Conservation (phyloP, 1,140 invertebrate species). For the Drosophila sp. region DNA sequence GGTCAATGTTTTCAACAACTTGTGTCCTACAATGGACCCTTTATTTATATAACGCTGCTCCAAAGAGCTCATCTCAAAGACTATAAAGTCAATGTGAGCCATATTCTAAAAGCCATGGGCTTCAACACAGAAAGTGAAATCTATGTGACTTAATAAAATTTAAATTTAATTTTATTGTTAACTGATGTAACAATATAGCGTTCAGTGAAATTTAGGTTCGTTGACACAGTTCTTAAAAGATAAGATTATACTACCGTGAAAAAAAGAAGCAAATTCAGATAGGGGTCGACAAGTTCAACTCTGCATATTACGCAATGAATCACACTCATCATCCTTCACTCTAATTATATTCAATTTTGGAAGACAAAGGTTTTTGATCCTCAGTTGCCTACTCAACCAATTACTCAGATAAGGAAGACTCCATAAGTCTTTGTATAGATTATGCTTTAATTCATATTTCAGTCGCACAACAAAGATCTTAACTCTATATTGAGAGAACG, state of each 20-base stretch:
- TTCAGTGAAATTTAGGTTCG: too few species aligned
- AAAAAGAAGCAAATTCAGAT: too few species aligned
- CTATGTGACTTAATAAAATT: neutral
- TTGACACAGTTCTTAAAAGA: too few species aligned
- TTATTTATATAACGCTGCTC: constrained; percentile 70
- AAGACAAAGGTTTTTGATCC: neutral
- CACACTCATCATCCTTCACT: too few species aligned
- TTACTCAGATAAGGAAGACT: neutral
- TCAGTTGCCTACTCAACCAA: neutral
- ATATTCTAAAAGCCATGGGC: constrained; percentile 45
- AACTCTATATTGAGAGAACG: neutral
- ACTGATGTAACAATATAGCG: too few species aligned
- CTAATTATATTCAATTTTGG: too few species aligned
- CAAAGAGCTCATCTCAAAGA: constrained; percentile 64
- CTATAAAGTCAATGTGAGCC: constrained; percentile 61
- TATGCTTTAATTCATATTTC: neutral
- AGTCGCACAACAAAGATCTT: constrained; percentile 3
- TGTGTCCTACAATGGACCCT: constrained; percentile 64
- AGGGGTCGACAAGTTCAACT: too few species aligned
- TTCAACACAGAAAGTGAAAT: constrained; percentile 34
- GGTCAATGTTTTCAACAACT: constrained; percentile 49
- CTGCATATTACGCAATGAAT: too few species aligned
- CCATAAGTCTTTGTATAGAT: neutral
- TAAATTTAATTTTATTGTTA: too few species aligned
- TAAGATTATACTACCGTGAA: too few species aligned